Evolutionary conservation across 1,140 invertebrate genomes (phyloP).

Genomic region (Drosophila takahashii): DNA sequence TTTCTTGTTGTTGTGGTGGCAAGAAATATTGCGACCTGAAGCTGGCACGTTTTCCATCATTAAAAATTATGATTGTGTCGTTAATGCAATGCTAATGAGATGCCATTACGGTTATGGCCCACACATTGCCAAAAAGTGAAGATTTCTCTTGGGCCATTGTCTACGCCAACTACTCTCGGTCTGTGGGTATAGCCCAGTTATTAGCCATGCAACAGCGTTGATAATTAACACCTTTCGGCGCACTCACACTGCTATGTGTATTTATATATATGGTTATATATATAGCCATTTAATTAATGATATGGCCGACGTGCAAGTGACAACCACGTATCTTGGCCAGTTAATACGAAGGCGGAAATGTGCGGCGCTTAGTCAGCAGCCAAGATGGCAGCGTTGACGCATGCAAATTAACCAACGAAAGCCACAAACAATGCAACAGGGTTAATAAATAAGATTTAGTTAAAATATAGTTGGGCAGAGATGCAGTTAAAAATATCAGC

Average conservation of each 20-base stretch:
- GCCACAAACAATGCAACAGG: constrained; percentile 45
- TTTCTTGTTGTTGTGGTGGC: background rate
- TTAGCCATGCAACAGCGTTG: constrained; percentile 57
- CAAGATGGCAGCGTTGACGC: constrained; percentile 54
- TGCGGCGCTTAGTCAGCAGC: constrained; percentile 67
- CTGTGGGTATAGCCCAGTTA: constrained; percentile 69
- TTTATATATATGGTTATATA: background rate
- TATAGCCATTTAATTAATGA: constrained; percentile 60
- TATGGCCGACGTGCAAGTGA: constrained; percentile 57
- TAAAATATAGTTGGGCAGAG: constrained; percentile 21
- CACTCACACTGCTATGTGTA: constrained; percentile 5
- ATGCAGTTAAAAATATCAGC: background rate
- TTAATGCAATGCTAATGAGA: constrained; percentile 69
- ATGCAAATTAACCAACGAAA: constrained; percentile 63
- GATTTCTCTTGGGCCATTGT: constrained; percentile 53
- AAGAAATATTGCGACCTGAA: constrained; percentile 31
- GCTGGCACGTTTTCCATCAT: constrained; percentile 74
- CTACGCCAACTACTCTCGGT: constrained; percentile 7
- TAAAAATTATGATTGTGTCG: constrained; percentile 71
- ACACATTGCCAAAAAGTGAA: constrained; percentile 70
- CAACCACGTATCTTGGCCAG: constrained; percentile 47
- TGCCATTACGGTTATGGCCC: constrained; percentile 63
- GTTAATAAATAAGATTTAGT: constrained; percentile 65
- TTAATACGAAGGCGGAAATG: constrained; percentile 67
- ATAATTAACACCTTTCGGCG: constrained; percentile 66